These are phyloP conservation scores for Schrankia costaestrigalis DNA, from an alignment of 2,888 invertebrate species.

Conservation along the genomic window DNA sequence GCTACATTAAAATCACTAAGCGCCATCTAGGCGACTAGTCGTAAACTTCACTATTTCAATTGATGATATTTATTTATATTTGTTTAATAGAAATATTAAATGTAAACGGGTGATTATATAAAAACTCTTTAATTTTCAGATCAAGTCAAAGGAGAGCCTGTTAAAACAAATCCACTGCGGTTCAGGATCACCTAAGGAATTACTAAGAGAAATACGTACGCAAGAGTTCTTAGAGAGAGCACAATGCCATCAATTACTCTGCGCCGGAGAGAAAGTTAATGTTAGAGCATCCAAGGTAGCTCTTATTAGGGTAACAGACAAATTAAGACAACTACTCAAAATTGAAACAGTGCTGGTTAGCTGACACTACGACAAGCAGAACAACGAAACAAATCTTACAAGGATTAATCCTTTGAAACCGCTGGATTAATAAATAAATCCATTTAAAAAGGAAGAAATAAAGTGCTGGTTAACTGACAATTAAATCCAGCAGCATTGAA, in stretches of 20 bases:
- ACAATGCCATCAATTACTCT: constrained; percentile 88
- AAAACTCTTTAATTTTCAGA: constrained; percentile 81
- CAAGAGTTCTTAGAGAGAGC: constrained; percentile 90
- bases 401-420: neutral
- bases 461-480: too few species aligned
- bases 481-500: too few species aligned
- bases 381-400: neutral
- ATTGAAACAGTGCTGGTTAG: constrained; percentile 88
- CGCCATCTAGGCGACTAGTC: too few species aligned
- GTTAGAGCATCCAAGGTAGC: constrained; percentile 90
- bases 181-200: constrained; percentile 77
- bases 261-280: constrained; percentile 89
- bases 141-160: constrained; percentile 90
- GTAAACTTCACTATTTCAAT: too few species aligned
- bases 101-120: too few species aligned
- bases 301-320: constrained; percentile 91
- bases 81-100: too few species aligned
- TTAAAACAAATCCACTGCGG: constrained; percentile 86
- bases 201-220: constrained; percentile 85
- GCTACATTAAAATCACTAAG: too few species aligned
- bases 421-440: too few species aligned
- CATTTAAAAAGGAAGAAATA: too few species aligned
- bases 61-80: too few species aligned
- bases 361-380: constrained; percentile 70
- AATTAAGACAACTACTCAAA: constrained; percentile 89